Evolutionary conservation across 2,888 invertebrate species (phyloP).

Genomic region (Oxystoma pomonae): DNA sequence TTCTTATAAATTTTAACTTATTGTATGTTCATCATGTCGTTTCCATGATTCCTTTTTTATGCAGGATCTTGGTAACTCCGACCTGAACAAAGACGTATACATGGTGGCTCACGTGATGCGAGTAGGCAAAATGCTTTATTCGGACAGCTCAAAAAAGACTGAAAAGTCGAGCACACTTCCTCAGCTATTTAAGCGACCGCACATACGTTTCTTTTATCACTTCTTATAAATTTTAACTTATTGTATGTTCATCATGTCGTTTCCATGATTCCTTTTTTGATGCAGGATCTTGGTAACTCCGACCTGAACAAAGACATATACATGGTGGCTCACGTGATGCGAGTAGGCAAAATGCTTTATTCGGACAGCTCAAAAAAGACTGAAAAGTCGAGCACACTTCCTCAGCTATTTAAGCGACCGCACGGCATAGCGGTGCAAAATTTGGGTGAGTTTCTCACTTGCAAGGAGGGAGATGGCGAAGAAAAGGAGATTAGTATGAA

Average conservation of each 20-base stretch:
- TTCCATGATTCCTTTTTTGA: no score
- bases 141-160: slow-evolving; percentile 57
- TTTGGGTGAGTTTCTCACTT: slow-evolving; percentile 62
- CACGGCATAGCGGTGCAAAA: slow-evolving; percentile 83
- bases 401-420: slow-evolving; percentile 65
- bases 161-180: slow-evolving; percentile 42
- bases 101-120: slow-evolving; percentile 87
- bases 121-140: slow-evolving; percentile 81
- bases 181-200: slow-evolving; percentile 35
- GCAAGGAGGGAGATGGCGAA: slow-evolving; percentile 55
- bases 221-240: no score
- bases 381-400: slow-evolving; percentile 43
- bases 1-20: no score
- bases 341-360: slow-evolving; percentile 80
- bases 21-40: no score
- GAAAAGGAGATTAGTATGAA: slow-evolving; percentile 79
- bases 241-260: no score
- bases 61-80: slow-evolving; percentile 81
- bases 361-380: slow-evolving; percentile 52
- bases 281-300: slow-evolving; percentile 76
- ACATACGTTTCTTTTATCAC: no score
- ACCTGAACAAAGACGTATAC: slow-evolving; percentile 77
- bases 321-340: slow-evolving; percentile 85
- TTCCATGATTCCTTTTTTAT: no score
- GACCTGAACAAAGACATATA: slow-evolving; percentile 83